A percentile compares a stretch with the other conserved stretches of the same genome.
Conservation (phyloP, 1,140 invertebrate species). For the Grapholita molesta region DNA sequence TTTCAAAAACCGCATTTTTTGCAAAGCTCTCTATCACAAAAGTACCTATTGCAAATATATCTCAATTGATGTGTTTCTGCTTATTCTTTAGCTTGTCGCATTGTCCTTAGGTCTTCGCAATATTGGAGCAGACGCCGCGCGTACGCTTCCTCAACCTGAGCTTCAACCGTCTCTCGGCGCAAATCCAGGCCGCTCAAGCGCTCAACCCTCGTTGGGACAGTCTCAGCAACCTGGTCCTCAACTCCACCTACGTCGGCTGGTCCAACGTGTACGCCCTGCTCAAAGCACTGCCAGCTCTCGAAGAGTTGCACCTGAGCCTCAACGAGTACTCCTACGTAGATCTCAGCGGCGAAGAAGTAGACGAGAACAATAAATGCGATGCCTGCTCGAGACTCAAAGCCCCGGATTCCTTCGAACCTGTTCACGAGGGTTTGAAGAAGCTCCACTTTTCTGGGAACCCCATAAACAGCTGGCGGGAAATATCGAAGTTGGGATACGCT, state of each 20-base stretch:
- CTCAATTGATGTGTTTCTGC: too few relatives aligned
- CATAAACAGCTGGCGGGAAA: constrained; percentile 88
- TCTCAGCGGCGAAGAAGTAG: constrained; percentile 54
- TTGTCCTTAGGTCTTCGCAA: constrained; percentile 86
- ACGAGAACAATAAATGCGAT: constrained; percentile 56
- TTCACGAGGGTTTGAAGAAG: constrained; percentile 83
- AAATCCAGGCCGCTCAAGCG: constrained; percentile 78
- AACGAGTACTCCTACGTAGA: constrained; percentile 90
- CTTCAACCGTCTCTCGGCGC: constrained; percentile 88
- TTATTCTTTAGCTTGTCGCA: not conserved
- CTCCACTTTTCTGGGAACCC: constrained; percentile 92
- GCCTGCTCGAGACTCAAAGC: constrained; percentile 56
- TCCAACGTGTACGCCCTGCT: constrained; percentile 87
- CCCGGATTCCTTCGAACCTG: constrained; percentile 83
- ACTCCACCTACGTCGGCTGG: constrained; percentile 92
- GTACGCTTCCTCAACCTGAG: constrained; percentile 94
- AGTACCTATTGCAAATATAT: too few relatives aligned
- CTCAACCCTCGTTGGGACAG: constrained; percentile 80
- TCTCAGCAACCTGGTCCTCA: constrained; percentile 89
- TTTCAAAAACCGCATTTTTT: too few relatives aligned
- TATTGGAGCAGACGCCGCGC: constrained; percentile 90
- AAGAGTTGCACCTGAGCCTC: constrained; percentile 94
- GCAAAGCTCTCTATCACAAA: too few relatives aligned
- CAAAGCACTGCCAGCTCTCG: constrained; percentile 85
- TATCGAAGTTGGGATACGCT: constrained; percentile 88